Conservation (phyloP, 2,113 vertebrate species). For the Catharus minimus region DNA sequence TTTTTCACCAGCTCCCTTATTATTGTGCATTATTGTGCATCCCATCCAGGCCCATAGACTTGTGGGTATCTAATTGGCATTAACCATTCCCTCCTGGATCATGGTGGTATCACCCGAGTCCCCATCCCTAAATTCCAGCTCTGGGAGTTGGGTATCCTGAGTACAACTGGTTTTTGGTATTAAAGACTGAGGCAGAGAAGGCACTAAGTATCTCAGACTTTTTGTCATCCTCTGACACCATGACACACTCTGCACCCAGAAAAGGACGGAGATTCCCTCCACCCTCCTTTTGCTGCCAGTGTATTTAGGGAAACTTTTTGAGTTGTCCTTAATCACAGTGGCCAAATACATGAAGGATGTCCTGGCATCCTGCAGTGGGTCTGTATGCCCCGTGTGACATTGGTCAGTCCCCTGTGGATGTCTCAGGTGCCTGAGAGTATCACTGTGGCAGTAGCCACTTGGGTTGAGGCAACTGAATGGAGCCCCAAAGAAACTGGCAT, state of each 20-base stretch:
- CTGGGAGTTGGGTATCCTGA: not conserved
- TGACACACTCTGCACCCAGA: not conserved
- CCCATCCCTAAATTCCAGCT: not conserved
- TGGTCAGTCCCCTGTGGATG: not conserved
- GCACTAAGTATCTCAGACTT: not conserved
- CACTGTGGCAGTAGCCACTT: not conserved
- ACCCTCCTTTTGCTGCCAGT: not conserved
- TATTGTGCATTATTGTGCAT: no score
- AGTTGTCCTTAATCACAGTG: not conserved
- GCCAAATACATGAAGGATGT: not conserved
- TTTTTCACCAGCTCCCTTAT: not conserved
- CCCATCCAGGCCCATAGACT: not conserved
- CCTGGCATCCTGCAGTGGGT: not conserved
- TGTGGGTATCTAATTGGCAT: not conserved
- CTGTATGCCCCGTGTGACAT: not conserved
- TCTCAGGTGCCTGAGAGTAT: not conserved
- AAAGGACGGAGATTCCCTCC: not conserved
- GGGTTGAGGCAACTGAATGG: not conserved
- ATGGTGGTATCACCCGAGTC: not conserved
- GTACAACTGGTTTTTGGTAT: not conserved
- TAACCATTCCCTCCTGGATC: not conserved
- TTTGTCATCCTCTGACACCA: not conserved
- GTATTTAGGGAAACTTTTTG: not conserved
- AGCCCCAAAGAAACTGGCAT: not conserved
- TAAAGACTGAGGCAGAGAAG: not conserved